Evolutionary conservation across 2,113 vertebrate genomes (phyloP).

Genomic region (Toxotes chatareus): DNA sequence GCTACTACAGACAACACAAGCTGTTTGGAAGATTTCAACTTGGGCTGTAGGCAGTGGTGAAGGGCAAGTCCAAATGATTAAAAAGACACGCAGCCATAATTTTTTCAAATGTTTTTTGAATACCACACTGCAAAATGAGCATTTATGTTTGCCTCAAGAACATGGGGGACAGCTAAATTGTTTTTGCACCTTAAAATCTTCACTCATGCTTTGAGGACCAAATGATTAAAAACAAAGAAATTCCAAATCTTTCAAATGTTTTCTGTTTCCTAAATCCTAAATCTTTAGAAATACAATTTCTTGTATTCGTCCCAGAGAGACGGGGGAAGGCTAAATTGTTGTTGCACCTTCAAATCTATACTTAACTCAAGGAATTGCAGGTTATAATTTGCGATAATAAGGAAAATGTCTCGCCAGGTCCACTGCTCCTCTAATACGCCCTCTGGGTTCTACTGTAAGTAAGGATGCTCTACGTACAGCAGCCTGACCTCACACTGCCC

Average conservation of each 20-base stretch:
- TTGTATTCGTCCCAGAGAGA: neutral
- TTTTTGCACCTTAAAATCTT: neutral
- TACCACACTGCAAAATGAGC: neutral
- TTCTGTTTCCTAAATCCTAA: neutral
- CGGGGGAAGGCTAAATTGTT: constrained; percentile 2
- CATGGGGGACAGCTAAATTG: neutral
- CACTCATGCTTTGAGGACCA: neutral
- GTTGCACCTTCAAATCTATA: constrained; percentile 38
- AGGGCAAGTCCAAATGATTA: neutral
- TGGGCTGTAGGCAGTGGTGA: too few species aligned
- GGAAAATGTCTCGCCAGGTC: constrained; percentile 28
- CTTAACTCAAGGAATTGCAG: constrained; percentile 49
- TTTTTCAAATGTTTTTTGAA: neutral
- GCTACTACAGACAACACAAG: neutral
- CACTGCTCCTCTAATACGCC: constrained; percentile 27
- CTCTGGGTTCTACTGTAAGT: constrained; percentile 54
- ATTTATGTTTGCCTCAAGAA: neutral
- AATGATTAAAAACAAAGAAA: neutral
- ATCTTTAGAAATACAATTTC: too few species aligned
- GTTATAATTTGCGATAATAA: constrained; percentile 69
- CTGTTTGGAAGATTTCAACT: neutral
- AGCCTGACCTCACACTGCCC: constrained; percentile 86
- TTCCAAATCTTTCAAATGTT: neutral
- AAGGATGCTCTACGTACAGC: constrained; percentile 29
- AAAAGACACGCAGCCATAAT: neutral